Conservation (phyloP, 2,113 vertebrate species). For the Eulacestoma nigropectus region DNA sequence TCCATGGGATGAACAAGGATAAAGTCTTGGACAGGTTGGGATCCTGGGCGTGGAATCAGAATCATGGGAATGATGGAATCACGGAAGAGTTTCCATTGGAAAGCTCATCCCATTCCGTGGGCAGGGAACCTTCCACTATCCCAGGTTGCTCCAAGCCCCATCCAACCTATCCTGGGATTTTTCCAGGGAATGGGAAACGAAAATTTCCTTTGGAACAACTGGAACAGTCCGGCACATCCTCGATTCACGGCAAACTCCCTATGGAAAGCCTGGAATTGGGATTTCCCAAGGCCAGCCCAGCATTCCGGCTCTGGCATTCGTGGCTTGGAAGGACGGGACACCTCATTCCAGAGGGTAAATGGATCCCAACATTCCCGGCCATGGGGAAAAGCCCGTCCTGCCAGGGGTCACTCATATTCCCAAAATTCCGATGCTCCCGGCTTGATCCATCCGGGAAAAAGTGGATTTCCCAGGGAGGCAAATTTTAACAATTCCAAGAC, state of each 20-base stretch:
- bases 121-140: background rate
- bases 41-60: background rate
- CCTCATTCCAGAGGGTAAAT: background rate
- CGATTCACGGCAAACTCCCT: accelerated
- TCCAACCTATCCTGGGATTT: background rate
- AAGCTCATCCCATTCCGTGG: background rate
- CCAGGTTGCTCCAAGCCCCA: background rate
- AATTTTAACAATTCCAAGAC: background rate
- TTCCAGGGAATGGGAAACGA: accelerated
- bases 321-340: background rate
- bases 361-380: background rate
- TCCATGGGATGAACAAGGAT: background rate
- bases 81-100: accelerated
- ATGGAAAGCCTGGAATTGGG: accelerated
- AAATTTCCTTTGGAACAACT: accelerated
- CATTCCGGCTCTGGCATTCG: accelerated
- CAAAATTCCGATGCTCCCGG: accelerated
- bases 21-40: background rate
- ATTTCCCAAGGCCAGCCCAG: background rate
- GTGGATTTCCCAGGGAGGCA: accelerated
- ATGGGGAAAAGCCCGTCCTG: background rate
- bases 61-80: background rate
- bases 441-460: too few relatives aligned
- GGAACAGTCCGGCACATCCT: too few relatives aligned
- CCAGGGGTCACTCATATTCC: accelerated